Base-by-base conservation (phyloP, 2,113 vertebrate genomes). In the Chloropsis cyanopogon region DNA sequence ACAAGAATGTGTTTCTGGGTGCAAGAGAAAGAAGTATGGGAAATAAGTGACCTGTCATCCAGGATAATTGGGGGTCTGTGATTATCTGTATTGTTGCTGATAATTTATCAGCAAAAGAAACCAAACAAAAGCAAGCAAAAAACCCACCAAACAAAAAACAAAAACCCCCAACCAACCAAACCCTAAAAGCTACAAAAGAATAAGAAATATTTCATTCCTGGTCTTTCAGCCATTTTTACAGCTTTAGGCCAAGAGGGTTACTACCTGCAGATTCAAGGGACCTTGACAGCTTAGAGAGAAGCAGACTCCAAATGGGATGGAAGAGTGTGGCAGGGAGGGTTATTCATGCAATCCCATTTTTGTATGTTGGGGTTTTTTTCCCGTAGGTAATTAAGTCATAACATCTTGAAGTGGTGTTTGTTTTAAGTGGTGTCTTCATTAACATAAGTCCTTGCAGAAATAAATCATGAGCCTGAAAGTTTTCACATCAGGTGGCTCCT, bases 311-410 rank as follows among this genome's bases (percentile, higher is more conserved):
- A 69, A 57, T 35, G 19, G 37, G 15, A 26, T 64, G 21, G 49
- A 44, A 33, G 33, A 52, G 10, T 25, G 25, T 5, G 9, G 6
- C 14, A 44, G 9, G 6, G 10, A 3, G 3, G 2, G 4, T 29
- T 76, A 42, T 46, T 86, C 22, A 11, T 19, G 6, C 11, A 41
- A 33, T 52, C 5, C 3, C 12, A 14, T n/a, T 79, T 91, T 61
- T 89, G 7, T 33, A 17, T 42, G 7, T 10, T 72, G 19, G 2
- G 1, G 2, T 7, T 6, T 24, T n/a, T 17, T 56, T n/a, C 13
- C 10, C 26, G 19, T 28, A n/a, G 7, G 12, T 60, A 65, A 53
- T 79, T 59, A 56, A 79, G 29, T 64, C 2, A 5, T n/a, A 78
- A 47, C 39, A 24, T 37, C 47, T 60, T 71, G 26, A 70, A 71